These are phyloP conservation scores for Oryzias dopingdopingensis DNA, from an alignment of 2,797 vertebrate species.

Conservation along the genomic window DNA sequence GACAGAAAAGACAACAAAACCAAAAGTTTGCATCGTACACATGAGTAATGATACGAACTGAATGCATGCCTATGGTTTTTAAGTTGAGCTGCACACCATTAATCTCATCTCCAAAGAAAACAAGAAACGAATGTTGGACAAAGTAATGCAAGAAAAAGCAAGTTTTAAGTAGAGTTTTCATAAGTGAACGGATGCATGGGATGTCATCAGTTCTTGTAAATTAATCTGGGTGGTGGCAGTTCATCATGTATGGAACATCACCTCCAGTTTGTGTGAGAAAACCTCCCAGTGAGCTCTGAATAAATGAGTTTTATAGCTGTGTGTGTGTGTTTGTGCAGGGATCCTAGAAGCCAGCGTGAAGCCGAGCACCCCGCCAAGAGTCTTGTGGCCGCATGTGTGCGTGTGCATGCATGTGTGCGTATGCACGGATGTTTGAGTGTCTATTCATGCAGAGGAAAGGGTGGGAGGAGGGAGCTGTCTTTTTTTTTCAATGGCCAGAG, in stretches of 20 bases:
- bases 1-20: slow-evolving; percentile 45
- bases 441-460: slow-evolving; percentile 51
- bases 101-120: slow-evolving; percentile 37
- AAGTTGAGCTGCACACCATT: slow-evolving; percentile 4
- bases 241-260: slow-evolving; percentile 50
- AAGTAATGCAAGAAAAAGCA: slow-evolving; percentile 21
- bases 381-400: slow-evolving; percentile 19
- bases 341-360: slow-evolving; percentile 62
- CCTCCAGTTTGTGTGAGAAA: slow-evolving; percentile 49
- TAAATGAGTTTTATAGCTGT: slow-evolving; percentile 37
- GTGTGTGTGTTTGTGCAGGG: slow-evolving; percentile 11
- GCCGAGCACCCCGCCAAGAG: slow-evolving; percentile 47
- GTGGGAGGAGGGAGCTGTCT: slow-evolving; percentile 53
- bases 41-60: slow-evolving; percentile 17
- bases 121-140: slow-evolving; percentile 32
- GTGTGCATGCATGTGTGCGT: slow-evolving; percentile 10
- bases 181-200: slow-evolving; percentile 27
- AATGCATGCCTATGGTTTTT: slow-evolving; percentile 17
- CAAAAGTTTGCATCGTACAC: slow-evolving; percentile 11
- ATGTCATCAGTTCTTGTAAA: slow-evolving; percentile 34
- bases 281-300: slow-evolving; percentile 40
- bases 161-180: slow-evolving; percentile 21
- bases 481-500: slow-evolving; percentile 45
- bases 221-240: slow-evolving; percentile 52
- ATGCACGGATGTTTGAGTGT: slow-evolving; percentile 20